These are phyloP conservation scores for Drosophila cracens DNA, from an alignment of 2,888 invertebrate species.

Conservation along the genomic window DNA sequence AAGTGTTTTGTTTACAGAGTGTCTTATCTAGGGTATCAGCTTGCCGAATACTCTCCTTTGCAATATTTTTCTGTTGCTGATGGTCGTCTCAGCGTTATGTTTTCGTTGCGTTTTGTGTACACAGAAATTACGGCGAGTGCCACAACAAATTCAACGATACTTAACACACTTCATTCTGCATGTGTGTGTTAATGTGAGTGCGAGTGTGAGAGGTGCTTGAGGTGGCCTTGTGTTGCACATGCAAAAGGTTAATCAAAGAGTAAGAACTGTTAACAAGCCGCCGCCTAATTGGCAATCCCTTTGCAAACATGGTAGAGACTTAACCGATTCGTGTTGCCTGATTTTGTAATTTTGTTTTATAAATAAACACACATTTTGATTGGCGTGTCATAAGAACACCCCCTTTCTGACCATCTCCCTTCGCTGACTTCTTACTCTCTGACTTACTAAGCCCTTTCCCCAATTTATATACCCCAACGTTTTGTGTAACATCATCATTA, in stretches of 20 bases:
- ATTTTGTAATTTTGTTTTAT: slow-evolving; percentile 69
- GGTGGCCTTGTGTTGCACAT: slow-evolving; percentile 41
- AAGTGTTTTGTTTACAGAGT: neutral
- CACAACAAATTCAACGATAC: slow-evolving; percentile 34
- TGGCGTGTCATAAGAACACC: slow-evolving; percentile 56
- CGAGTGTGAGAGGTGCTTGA: slow-evolving; percentile 23
- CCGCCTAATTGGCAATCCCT: slow-evolving; percentile 56
- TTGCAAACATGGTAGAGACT: slow-evolving; percentile 15
- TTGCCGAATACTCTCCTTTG: neutral
- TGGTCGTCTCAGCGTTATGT: slow-evolving; percentile 29
- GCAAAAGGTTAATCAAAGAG: slow-evolving; percentile 61
- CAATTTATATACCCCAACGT: slow-evolving; percentile 35
- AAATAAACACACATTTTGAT: slow-evolving; percentile 72
- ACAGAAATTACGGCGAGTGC: slow-evolving; percentile 55
- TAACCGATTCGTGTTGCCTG: slow-evolving; percentile 32
- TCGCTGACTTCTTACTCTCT: slow-evolving; percentile 18
- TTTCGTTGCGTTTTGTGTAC: slow-evolving; percentile 61
- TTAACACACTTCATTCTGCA: slow-evolving; percentile 21
- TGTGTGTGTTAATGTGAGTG: slow-evolving; percentile 5
- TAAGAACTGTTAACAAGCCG: slow-evolving; percentile 68
- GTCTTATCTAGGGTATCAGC: slow-evolving; percentile 9
- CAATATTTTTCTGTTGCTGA: neutral
- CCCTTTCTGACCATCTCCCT: neutral
- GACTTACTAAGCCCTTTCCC: slow-evolving; percentile 55
- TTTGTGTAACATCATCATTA: slow-evolving; percentile 75